Evolutionary conservation across 2,113 vertebrate species (phyloP), one percentile per base, ranked within the genome.

Genomic region (Rhinogobius similis): DNA sequence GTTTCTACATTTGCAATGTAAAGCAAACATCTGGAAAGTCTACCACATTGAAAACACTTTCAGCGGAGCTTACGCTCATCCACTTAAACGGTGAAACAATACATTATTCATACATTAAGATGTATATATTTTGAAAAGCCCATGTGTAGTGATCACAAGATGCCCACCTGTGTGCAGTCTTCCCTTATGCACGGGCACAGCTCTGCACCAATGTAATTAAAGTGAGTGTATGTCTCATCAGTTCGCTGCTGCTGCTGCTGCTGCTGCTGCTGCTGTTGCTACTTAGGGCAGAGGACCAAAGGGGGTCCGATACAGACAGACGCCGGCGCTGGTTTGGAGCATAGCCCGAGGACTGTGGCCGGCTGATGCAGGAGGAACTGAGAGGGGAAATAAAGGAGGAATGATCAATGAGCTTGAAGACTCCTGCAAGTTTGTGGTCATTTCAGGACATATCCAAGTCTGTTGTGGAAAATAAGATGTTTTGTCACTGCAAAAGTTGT

Each of bases 291-390:
- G 76, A 69, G 75, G 67, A 67, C 53, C 63, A 63, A 53, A 36
- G 76, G 79, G 74, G 82, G 78, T 76, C 70, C 44, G 79, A 84
- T 82, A 80, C 68, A 77, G 72, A 83, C 83, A 88, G 86, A 89
- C 81, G 83, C 84, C 87, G 87, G 82, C 68, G 70, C 81, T 12
- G 89, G 88, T 89, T 91, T 92, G 87, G 90, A 90, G 72, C 85
- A 69, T 78, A 82, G 86, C 88, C 90, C 82, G 82, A 75, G 70
- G 86, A 83, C 85, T 91, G 87, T 77, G 89, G 86, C 43, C 70
- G 79, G 86, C 43, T 72, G 79, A 82, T 84, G 70, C 75, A 13
- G 66, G 82, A 74, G 74, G 73, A 74, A 79, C 67, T 55, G 70
- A 73, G 66, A 62, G 58, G 76, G 53, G 53, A 66, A 66, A 53